Evolutionary conservation across 2,888 invertebrate genomes (phyloP), one percentile per base, ranked within the genome.

Genomic region (Subacronicta megacephala): DNA sequence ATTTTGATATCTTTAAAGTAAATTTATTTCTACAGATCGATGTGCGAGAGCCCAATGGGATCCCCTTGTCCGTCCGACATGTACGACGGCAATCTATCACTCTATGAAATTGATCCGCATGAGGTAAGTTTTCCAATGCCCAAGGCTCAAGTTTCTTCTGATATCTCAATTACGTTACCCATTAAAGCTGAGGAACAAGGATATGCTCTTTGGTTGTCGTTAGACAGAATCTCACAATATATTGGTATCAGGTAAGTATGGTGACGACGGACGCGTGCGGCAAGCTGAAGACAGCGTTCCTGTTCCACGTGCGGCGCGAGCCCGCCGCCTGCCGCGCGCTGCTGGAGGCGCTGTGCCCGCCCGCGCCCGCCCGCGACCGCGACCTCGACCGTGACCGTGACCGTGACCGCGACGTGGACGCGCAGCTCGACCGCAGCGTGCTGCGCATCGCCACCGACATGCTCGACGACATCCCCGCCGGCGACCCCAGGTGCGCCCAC

Each of bases 391-490:
- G n/a, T n/a, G 37, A 16, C n/a, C 37, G 10, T 57, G 35, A 35
- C 35, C 17, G 60, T 29, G 59, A 66, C 57, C 52, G 63, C 3
- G 83, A 83, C 72, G 84, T 82, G 54, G 92, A 89, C 81, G 80
- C 88, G 2, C 88, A 86, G 46, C 89, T 95, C 10, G 92, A 90
- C 77, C 72, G 87, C 36, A 83, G 85, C 82, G 75, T 92, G 85
- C 37, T 89, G 77, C 41, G 78, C 77, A 95, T 98, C 20, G 97
- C 97, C 55, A 93, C 95, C 59, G 97, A 97, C 83, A 94, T 98
- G 75, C 95, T 98, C 52, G 97, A 99, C 84, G 98, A 99, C 89
- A 96, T 96, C 69, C 98, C 99, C 0, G 96, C 97, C 0, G 96
- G 97, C 12, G 99, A 99, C 95, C 99, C 99, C 0, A 83, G 93